A percentile compares a stretch with the other conserved stretches of the same genome.
These are phyloP conservation scores for Labeo catla DNA, from an alignment of 2,113 vertebrate species.

Conservation along the genomic window DNA sequence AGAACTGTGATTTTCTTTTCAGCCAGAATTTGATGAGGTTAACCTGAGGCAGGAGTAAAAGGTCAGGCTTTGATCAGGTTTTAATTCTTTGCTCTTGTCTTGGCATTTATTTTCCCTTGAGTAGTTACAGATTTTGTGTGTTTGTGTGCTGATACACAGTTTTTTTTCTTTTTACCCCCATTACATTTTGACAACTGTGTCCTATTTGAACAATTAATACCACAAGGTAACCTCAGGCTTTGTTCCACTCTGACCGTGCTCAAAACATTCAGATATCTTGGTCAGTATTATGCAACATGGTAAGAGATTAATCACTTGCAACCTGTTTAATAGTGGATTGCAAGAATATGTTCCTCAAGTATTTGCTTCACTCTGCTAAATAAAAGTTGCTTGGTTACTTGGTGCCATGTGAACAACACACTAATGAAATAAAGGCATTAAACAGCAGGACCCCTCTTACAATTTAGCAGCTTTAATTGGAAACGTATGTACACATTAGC, in stretches of 20 bases:
- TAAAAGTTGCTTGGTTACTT: constrained; percentile 17
- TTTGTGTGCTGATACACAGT: neutral
- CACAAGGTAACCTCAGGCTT: neutral
- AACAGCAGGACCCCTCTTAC: constrained; percentile 52
- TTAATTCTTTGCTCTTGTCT: neutral
- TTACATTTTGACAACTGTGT: neutral
- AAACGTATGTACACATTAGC: constrained; percentile 32
- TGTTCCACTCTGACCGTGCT: neutral
- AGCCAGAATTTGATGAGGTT: neutral
- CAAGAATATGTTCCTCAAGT: neutral
- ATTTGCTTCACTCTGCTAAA: neutral
- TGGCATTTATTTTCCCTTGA: neutral
- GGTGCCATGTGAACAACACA: constrained; percentile 29
- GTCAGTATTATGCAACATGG: neutral
- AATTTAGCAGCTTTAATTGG: constrained; percentile 38
- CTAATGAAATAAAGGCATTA: constrained; percentile 54
- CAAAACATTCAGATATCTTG: neutral
- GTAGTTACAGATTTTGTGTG: constrained; percentile 6
- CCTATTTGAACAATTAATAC: neutral
- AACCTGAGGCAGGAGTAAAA: neutral
- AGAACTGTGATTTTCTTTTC: neutral
- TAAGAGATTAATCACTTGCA: neutral
- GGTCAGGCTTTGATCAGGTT: neutral
- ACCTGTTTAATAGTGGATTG: neutral
- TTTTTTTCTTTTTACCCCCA: neutral